These are phyloP conservation scores for Amphipyra tragopoginis DNA, from an alignment of 2,888 invertebrate genomes.

Conservation along the genomic window DNA sequence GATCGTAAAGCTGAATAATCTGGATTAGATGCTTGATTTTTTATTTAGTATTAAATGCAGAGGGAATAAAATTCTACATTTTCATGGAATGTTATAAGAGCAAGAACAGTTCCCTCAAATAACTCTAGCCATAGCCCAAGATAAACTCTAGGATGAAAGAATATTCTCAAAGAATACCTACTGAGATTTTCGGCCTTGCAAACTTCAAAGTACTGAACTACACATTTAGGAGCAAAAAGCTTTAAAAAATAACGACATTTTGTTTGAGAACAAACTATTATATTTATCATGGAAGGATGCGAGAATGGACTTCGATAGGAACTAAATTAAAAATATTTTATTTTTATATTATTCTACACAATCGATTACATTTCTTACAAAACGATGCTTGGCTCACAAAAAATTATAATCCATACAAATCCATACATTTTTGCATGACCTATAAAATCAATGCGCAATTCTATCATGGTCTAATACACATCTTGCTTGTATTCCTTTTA, in stretches of 20 bases:
- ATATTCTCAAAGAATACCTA: not conserved
- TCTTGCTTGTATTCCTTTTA: conserved; percentile 6
- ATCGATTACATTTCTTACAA: conserved; percentile 61
- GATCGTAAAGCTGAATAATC: not conserved
- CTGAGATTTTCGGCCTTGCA: not conserved
- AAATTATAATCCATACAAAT: conserved; percentile 55
- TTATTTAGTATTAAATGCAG: not conserved
- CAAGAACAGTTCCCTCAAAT: too few relatives aligned
- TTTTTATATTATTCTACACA: conserved; percentile 58
- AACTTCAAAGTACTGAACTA: conserved; percentile 46
- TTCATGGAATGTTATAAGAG: too few relatives aligned
- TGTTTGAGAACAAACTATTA: conserved; percentile 50
- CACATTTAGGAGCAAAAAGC: conserved; percentile 56
- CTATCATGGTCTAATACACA: conserved; percentile 8
- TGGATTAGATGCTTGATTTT: not conserved
- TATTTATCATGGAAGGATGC: conserved; percentile 68
- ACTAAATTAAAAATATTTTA: conserved; percentile 60
- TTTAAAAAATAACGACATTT: conserved; percentile 59
- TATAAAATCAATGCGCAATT: conserved; percentile 42
- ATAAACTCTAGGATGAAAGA: too few relatives aligned
- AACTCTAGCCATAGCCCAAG: too few relatives aligned
- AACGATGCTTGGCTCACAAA: conserved; percentile 51
- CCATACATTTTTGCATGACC: conserved; percentile 46
- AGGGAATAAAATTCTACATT: too few relatives aligned
- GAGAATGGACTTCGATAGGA: conserved; percentile 70